Conservation (phyloP, 92 coral and sea anemone species). For the Bergia sp. region DNA sequence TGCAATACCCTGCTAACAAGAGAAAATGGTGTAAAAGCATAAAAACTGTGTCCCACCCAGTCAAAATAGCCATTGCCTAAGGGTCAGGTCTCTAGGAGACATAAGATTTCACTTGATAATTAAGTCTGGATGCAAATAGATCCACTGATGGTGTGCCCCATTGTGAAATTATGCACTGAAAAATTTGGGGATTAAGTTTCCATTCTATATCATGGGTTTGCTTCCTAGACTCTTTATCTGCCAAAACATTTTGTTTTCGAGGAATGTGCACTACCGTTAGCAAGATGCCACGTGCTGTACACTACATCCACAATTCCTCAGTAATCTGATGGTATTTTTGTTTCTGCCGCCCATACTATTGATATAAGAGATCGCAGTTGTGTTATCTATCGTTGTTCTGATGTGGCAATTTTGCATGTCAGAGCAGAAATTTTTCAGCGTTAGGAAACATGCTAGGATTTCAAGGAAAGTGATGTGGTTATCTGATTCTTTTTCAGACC, state of each 20-base stretch:
- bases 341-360: conserved; percentile 57
- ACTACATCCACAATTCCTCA: conserved; percentile 61
- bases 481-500: conserved; percentile 25
- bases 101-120: conserved; percentile 49
- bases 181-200: conserved; percentile 50
- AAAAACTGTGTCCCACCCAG: conserved; percentile 27
- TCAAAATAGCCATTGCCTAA: conserved; percentile 58
- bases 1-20: conserved; percentile 37
- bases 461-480: conserved; percentile 56
- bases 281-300: conserved; percentile 49
- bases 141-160: conserved; percentile 50
- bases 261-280: conserved; percentile 64
- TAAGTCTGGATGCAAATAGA: conserved; percentile 65
- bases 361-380: conserved; percentile 52
- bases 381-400: conserved; percentile 55
- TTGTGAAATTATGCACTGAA: not conserved
- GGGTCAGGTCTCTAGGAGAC: conserved; percentile 71
- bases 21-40: conserved; percentile 57
- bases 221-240: conserved; percentile 61
- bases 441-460: conserved; percentile 44
- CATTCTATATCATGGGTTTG: conserved; percentile 50
- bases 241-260: conserved; percentile 59
- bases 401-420: conserved; percentile 28
- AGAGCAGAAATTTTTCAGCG: conserved; percentile 40
- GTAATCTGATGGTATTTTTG: conserved; percentile 48